phyloP scores from a whole-genome alignment of 2,113 vertebrate genomes.

The Centropus unirufus region DNA sequence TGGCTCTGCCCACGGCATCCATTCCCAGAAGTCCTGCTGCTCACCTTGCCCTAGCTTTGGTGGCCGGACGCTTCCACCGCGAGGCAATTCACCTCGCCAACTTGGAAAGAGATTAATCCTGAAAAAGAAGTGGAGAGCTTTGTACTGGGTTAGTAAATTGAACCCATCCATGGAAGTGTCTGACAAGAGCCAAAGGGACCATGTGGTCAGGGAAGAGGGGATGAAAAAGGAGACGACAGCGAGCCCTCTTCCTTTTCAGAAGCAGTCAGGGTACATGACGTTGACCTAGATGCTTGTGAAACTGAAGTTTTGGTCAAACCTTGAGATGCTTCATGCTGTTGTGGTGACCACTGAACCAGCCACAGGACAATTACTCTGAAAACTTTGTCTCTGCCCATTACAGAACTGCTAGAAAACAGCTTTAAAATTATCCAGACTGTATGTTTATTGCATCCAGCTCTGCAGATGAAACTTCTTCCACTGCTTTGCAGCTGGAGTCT shows the following conservation, averaged over 20 bases:
- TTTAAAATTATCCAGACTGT: background rate
- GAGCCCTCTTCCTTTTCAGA: background rate
- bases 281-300: background rate
- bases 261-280: background rate
- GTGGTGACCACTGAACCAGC: background rate
- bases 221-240: background rate
- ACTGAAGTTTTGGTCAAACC: background rate
- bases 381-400: background rate
- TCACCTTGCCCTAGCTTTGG: slow-evolving; percentile 44
- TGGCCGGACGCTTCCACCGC: background rate
- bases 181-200: background rate
- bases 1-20: background rate
- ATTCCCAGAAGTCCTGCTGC: background rate
- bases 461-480: background rate
- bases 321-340: background rate
- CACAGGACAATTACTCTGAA: background rate
- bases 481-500: background rate
- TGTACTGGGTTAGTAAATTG: rapidly evolving
- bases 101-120: slow-evolving; percentile 7
- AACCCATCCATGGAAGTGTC: background rate
- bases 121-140: slow-evolving; percentile 13
- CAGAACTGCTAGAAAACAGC: background rate
- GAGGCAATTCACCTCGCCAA: background rate
- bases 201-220: background rate
- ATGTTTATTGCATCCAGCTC: background rate